Base-by-base conservation (phyloP, 2,797 vertebrate genomes). In the Halcyon leucocephala region DNA sequence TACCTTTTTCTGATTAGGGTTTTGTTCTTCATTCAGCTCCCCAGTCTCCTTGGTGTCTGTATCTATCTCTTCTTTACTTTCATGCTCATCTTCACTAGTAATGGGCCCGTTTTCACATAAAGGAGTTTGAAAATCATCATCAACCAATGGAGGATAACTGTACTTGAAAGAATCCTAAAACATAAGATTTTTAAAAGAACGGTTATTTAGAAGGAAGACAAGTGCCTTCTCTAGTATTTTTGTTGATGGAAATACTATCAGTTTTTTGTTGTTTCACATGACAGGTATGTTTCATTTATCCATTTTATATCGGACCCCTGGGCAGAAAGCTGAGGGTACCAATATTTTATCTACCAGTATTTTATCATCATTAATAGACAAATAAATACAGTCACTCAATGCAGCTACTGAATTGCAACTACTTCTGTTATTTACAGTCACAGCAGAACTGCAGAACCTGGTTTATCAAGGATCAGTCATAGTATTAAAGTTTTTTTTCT, bases 111-210 rank as follows among this genome's bases (percentile, higher is more conserved):
- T 99, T 96, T 99, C 99, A 97, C 98, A 98, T 71, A 99, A 96
- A 18, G 99, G 99, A 4, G 99, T 99, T 97, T 99, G 99, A 97
- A 99, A 99, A 88, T 99, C 99, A 86, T 99, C 99, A 48, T 99
- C 99, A 19, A 99, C 99, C 64, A 99, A 98, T 15, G 99, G 99
- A n/a, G 99, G 99, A 91, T 99, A 99, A 96, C 98, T 99, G 65
- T 99, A 99, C 82, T 99, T 99, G 97, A 99, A 99, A 55, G 98
- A 91, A 96, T 99, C 99, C 99, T 99, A 93, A 69, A 95, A 94
- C 35, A 76, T 41, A 95, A 91, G 31, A 70, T 85, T 90, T 93
- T 90, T 58, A 77, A 91, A 73, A 17, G 22, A 92, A 16, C 28
- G 64, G 65, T 72, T 94, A 79, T 60, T 86, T 6, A 9, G 31